A percentile compares a stretch with the other conserved stretches of the same genome.
Evolutionary conservation across 1,140 invertebrate genomes (phyloP).

Genomic region (Drosophila subpulchrella): DNA sequence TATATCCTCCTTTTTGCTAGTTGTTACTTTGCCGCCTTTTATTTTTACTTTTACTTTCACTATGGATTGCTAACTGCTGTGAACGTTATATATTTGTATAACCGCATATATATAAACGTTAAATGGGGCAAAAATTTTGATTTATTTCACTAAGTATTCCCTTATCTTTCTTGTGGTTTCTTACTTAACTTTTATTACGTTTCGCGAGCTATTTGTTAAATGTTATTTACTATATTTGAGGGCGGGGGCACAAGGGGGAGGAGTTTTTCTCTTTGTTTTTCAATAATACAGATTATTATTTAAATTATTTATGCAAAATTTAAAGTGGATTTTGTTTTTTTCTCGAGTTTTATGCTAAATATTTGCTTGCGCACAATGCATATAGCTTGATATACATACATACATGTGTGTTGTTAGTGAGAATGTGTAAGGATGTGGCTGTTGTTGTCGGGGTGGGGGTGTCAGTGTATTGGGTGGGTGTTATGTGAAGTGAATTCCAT

Average conservation of each 20-base stretch:
- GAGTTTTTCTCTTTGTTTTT: slow-evolving; percentile 14
- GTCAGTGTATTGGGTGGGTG: slow-evolving; percentile 14
- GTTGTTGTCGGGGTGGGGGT: slow-evolving; percentile 4
- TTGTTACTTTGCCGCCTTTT: slow-evolving; percentile 2
- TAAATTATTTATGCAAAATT: slow-evolving; percentile 51
- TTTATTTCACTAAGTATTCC: slow-evolving; percentile 74
- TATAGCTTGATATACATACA: slow-evolving; percentile 55
- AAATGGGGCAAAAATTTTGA: slow-evolving; percentile 77
- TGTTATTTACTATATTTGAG: slow-evolving; percentile 22
- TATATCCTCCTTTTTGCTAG: background rate
- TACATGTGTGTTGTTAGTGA: slow-evolving; percentile 17
- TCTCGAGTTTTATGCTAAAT: slow-evolving; percentile 61
- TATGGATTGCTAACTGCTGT: slow-evolving; percentile 41
- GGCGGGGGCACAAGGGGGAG: too few relatives aligned
- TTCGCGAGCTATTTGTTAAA: slow-evolving; percentile 31
- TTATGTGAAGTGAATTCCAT: background rate
- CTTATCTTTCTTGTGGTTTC: slow-evolving; percentile 37
- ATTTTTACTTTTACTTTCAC: slow-evolving; percentile 8
- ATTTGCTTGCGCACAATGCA: slow-evolving; percentile 54
- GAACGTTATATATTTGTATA: slow-evolving; percentile 34
- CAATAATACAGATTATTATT: slow-evolving; percentile 57
- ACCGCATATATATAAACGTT: slow-evolving; percentile 49
- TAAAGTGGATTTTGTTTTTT: slow-evolving; percentile 34
- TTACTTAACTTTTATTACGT: slow-evolving; percentile 40
- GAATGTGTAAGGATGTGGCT: slow-evolving; percentile 7